Evolutionary conservation across 1,140 invertebrate genomes (phyloP).

Genomic region (Helicoverpa armigera): DNA sequence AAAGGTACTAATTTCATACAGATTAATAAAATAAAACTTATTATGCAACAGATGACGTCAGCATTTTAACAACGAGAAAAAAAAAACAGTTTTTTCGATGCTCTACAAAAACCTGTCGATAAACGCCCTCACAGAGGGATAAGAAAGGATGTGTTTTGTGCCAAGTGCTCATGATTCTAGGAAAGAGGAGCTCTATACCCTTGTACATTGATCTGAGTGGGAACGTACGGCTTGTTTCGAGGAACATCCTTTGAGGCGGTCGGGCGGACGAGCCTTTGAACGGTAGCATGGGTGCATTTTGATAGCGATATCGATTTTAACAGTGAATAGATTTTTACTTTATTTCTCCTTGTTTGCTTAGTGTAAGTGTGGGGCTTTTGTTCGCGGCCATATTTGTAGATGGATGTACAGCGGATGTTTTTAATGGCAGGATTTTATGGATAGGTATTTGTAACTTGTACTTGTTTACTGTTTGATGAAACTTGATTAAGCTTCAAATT

Average conservation of each 20-base stretch:
- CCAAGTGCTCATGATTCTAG: constrained; percentile 55
- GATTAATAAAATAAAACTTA: background rate
- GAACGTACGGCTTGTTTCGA: constrained; percentile 72
- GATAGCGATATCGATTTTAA: constrained; percentile 55
- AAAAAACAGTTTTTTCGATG: background rate
- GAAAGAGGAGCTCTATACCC: constrained; percentile 62
- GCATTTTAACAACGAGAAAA: background rate
- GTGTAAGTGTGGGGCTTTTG: constrained; percentile 26
- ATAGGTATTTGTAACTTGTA: background rate
- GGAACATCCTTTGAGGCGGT: constrained; percentile 74
- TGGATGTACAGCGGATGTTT: background rate
- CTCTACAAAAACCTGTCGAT: constrained; percentile 23
- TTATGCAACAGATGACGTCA: background rate
- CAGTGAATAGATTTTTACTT: constrained; percentile 56
- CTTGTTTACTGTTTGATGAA: background rate
- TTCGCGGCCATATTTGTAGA: background rate
- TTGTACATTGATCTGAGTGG: constrained; percentile 68
- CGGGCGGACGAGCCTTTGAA: constrained; percentile 69
- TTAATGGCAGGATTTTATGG: background rate
- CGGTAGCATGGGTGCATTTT: constrained; percentile 51
- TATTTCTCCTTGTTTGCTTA: constrained; percentile 21
- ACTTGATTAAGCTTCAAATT: background rate
- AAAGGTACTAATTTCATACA: too few relatives aligned
- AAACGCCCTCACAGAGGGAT: constrained; percentile 49
- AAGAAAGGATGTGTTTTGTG: constrained; percentile 62